Percentiles rank a stretch among this genome's conserved stretches.
These are phyloP conservation scores for Brachynemurus nebulosus DNA, from an alignment of 2,888 invertebrate genomes.

Conservation along the genomic window DNA sequence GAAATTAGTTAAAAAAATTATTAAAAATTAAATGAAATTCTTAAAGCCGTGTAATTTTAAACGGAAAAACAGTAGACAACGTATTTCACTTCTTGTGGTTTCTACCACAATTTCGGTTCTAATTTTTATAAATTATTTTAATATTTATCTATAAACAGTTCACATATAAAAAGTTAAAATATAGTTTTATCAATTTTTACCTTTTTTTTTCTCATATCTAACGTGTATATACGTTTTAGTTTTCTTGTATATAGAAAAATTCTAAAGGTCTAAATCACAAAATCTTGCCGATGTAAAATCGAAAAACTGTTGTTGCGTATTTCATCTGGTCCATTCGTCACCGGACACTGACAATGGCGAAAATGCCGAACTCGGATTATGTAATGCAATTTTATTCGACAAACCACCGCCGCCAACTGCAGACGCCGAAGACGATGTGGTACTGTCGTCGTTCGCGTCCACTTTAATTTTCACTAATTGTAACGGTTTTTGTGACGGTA, in stretches of 20 bases:
- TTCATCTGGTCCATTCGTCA: constrained; percentile 55
- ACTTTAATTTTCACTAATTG: constrained; percentile 20
- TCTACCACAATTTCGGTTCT: no score
- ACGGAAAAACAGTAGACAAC: no score
- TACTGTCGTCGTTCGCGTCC: constrained; percentile 12
- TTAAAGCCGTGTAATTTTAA: no score
- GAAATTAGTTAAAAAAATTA: no score
- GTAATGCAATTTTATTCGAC: constrained; percentile 21
- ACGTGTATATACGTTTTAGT: background rate
- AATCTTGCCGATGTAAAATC: background rate
- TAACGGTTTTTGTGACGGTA: constrained; percentile 21
- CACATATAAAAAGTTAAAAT: no score
- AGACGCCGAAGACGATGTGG: constrained; percentile 8
- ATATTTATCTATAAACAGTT: no score
- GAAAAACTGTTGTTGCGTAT: constrained; percentile 39
- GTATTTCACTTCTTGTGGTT: no score
- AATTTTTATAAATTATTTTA: no score
- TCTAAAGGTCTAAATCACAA: background rate
- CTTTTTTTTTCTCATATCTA: background rate
- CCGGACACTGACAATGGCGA: constrained; percentile 46
- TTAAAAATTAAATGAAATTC: no score
- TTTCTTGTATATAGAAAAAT: background rate
- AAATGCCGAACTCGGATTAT: constrained; percentile 49
- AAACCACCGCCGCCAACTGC: constrained; percentile 16
- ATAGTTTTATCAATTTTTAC: background rate